phyloP scores from a whole-genome alignment of 2,113 vertebrate species.

The Steatornis caripensis region DNA sequence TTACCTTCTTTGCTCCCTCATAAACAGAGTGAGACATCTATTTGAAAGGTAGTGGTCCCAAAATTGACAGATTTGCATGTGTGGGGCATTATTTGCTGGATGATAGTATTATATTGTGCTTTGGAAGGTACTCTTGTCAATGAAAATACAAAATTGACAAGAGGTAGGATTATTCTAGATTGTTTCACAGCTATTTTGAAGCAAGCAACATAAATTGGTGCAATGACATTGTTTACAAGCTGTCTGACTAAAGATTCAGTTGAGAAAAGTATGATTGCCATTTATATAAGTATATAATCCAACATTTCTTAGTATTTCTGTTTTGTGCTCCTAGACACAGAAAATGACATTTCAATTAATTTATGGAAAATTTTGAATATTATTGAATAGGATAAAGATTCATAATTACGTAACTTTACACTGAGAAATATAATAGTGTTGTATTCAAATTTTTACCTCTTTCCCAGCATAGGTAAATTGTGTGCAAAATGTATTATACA shows the following conservation, averaged over 20 bases:
- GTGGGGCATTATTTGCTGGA: neutral
- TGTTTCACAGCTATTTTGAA: no score
- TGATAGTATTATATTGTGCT: neutral
- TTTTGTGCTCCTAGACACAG: neutral
- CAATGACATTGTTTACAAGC: neutral
- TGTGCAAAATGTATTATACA: neutral
- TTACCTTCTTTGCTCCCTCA: neutral
- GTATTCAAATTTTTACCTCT: rapidly evolving
- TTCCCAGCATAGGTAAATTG: neutral
- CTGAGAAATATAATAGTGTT: neutral
- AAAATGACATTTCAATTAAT: neutral
- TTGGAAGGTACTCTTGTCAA: neutral
- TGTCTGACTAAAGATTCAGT: neutral
- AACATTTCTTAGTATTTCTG: neutral
- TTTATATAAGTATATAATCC: neutral
- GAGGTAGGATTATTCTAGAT: neutral
- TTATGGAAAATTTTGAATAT: neutral
- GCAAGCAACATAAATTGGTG: no score
- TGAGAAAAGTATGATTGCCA: neutral
- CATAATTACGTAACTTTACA: neutral
- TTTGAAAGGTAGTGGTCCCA: neutral
- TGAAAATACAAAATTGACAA: neutral
- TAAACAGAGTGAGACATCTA: neutral
- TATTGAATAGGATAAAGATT: neutral
- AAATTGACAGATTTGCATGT: neutral